Evolutionary conservation across 2,888 invertebrate species (phyloP), one percentile per base, ranked within the genome.

Genomic region (Saturnia pavonia): DNA sequence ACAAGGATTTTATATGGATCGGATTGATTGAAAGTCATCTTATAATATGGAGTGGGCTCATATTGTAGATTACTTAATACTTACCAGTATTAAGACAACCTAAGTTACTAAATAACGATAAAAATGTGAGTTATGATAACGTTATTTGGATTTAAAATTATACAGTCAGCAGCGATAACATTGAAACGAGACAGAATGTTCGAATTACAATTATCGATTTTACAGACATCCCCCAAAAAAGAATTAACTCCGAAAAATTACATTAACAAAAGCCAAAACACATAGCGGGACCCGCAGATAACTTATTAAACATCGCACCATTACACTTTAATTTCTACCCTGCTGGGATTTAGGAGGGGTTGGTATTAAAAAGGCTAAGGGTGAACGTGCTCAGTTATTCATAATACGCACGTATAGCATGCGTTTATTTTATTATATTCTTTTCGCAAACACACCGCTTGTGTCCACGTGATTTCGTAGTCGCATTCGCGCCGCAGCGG

Each of bases 251-350:
- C 79, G 85, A 90, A 57, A 91, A 91, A 91, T 90, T 86, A 88
- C 87, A 91, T 91, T 88, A 91, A 91, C 91, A 91, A 91, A 89
- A 87, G 87, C 86, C 86, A 83, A 86, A 89, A 88, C 88, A 88
- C 85, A 63, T 63, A 63, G 83, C 84, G 82, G 80, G 80, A 86
- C 91, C 92, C 93, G 88, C 92, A 91, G 91, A 92, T 90, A 91
- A 91, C 84, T 91, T 91, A 92, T 91, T 91, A 92, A 92, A 89
- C 90, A 91, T 85, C 86, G 92, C 91, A 87, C 92, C 92, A 93
- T 93, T 94, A 92, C 91, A 87, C 90, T 89, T 92, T 91, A 92
- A 92, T 92, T 91, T 89, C 85, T 86, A 81, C 80, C 91, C 92
- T 85, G 86, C 86, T 87, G 93, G 92, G 91, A 91, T 85, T 87